Base-by-base conservation (phyloP, 2,888 invertebrate species). In the Mythimna albipuncta region DNA sequence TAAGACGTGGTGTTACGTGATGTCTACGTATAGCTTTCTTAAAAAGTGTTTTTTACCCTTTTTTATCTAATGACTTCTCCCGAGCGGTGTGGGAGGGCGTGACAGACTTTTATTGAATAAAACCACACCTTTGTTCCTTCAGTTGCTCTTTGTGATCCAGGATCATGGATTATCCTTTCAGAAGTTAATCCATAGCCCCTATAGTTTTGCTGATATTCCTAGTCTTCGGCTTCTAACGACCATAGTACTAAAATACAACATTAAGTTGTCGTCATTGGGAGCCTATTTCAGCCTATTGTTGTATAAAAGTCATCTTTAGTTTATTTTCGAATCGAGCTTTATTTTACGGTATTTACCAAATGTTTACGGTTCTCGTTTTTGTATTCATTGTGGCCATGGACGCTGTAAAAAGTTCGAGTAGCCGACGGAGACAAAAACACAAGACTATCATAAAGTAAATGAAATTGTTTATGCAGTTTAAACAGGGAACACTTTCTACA, bases 291-390 rank as follows among this genome's bases (percentile, higher is more conserved):
- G 13, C 11, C 44, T 44, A 26, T 69, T 58, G n/a, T 63, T 63
- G 41, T 67, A 16, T 21, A 50, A 72, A 57, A 72, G 11, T 72
- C 38, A 50, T 65, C 9, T 38, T 19, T 19, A 21, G 2, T 19
- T 16, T 50, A 61, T 76, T 55, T 62, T 62, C 35, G 61, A 69
- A 77, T 47, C 19, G 47, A 63, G 44, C 2, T 75, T 61, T 62
- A 77, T 35, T 75, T 61, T 62, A 69, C 44, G 50, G 50, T 55
- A 63, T 75, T 73, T 79, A 64, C 21, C 16, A 9, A 59, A 2
- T 59, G 59, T 71, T 73, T 73, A 64, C 54, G 16, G 11, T 47
- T 41, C n/a, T 41, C 57, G 5, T 7, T 63, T 73, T 64, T 67
- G 59, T 62, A n/a, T 73, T 32, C 41, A 26, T 64, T 73, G 63